Percentiles rank a stretch among this genome's conserved stretches.
phyloP scores from a whole-genome alignment of 1,140 invertebrate genomes.

The Coptotermes formosanus region DNA sequence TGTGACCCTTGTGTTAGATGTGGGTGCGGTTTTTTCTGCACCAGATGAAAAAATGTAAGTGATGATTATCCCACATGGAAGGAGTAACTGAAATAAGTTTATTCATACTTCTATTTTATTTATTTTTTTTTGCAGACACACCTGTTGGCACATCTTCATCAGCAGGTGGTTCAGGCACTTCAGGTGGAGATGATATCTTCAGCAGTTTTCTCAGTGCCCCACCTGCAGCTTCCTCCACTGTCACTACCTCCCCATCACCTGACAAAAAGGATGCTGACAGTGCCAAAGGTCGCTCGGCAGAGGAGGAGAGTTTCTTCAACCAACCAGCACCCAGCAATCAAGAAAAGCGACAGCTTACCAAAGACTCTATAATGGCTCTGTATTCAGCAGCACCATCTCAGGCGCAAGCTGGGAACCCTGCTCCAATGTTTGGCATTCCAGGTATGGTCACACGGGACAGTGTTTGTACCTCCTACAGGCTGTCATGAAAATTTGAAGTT shows the following conservation, averaged over 20 bases:
- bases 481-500: too few relatives aligned
- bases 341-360: constrained; percentile 81
- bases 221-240: constrained; percentile 43
- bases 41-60: too few relatives aligned
- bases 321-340: constrained; percentile 72
- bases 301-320: constrained; percentile 89
- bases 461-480: too few relatives aligned
- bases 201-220: constrained; percentile 73
- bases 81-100: neutral
- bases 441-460: neutral
- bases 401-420: constrained; percentile 27
- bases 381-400: constrained; percentile 66
- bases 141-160: constrained; percentile 38
- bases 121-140: constrained; percentile 43
- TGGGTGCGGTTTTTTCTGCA: too few relatives aligned
- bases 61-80: too few relatives aligned
- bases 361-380: constrained; percentile 89
- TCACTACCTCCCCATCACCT: neutral
- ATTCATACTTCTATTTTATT: constrained; percentile 19
- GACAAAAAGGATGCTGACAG: constrained; percentile 40
- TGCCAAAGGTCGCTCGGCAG: constrained; percentile 53
- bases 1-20: too few relatives aligned
- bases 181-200: constrained; percentile 68
- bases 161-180: constrained; percentile 28
- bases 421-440: constrained; percentile 25